Percentiles rank a stretch among this genome's conserved stretches.
Conservation (phyloP, 1,140 invertebrate species). For the Thaumetopoea pityocampa region DNA sequence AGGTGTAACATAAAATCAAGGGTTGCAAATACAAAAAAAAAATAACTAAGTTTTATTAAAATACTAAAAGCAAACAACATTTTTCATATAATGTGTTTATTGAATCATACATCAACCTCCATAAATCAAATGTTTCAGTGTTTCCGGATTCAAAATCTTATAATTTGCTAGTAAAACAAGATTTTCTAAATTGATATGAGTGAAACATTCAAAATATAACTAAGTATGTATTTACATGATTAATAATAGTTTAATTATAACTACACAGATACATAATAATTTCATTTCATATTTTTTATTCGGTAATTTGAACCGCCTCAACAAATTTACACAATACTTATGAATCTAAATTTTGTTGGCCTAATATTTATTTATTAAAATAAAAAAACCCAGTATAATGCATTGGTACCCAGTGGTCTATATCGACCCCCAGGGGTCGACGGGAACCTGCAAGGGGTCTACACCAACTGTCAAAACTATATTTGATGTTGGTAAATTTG, state of each 20-base stretch:
- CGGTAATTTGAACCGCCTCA: constrained; percentile 32
- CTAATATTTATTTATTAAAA: constrained; percentile 25
- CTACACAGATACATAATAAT: constrained; percentile 38
- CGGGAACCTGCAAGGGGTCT: too few relatives aligned
- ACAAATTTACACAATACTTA: constrained; percentile 38
- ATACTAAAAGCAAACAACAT: constrained; percentile 21
- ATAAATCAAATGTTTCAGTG: constrained; percentile 61
- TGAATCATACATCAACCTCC: constrained; percentile 62
- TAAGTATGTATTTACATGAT: constrained; percentile 64
- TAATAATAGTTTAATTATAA: constrained; percentile 39
- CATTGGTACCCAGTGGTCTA: constrained; percentile 25
- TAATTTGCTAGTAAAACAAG: constrained; percentile 64
- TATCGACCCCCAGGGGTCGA: too few relatives aligned
- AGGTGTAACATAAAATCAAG: too few relatives aligned
- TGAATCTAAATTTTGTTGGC: constrained; percentile 36
- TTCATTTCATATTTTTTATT: constrained; percentile 33
- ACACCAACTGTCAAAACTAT: too few relatives aligned
- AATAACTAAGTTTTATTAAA: too few relatives aligned
- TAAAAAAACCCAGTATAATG: constrained; percentile 16
- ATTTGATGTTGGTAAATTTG: too few relatives aligned
- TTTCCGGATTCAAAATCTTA: constrained; percentile 55
- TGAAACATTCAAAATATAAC: constrained; percentile 67
- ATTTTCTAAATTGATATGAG: constrained; percentile 69
- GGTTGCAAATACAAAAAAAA: too few relatives aligned
- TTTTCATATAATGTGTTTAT: constrained; percentile 64